These are phyloP conservation scores for Aeoliscus strigatus DNA, from an alignment of 2,797 vertebrate genomes.

Conservation along the genomic window DNA sequence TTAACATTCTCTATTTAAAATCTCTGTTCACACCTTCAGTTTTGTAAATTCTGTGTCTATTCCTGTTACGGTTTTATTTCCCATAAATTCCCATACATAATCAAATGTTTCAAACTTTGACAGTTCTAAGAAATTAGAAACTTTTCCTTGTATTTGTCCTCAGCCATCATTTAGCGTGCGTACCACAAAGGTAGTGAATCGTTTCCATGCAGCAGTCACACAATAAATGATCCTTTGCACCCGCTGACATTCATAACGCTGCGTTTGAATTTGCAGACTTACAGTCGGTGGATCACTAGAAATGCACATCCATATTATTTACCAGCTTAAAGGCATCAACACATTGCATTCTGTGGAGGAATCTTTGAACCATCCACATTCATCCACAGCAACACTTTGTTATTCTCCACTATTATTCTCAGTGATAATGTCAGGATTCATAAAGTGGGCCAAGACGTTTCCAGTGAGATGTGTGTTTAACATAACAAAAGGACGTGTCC, in stretches of 20 bases:
- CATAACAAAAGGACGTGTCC: constrained; percentile 71
- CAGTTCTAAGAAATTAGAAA: too few relatives aligned
- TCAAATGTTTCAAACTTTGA: too few relatives aligned
- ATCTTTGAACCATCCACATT: constrained; percentile 62
- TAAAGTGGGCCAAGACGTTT: constrained; percentile 60
- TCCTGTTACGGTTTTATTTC: too few relatives aligned
- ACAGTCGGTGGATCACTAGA: constrained; percentile 48
- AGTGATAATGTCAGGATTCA: constrained; percentile 60
- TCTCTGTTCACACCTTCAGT: too few relatives aligned
- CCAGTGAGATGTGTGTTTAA: constrained; percentile 60
- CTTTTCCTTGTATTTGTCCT: constrained; percentile 25
- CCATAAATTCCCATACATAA: too few relatives aligned
- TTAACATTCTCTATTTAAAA: too few relatives aligned
- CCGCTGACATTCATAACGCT: constrained; percentile 48
- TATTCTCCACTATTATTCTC: constrained; percentile 58
- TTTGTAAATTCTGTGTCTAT: too few relatives aligned
- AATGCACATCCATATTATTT: constrained; percentile 45
- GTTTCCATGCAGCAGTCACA: constrained; percentile 35
- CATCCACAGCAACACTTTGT: constrained; percentile 59
- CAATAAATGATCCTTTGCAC: constrained; percentile 36
- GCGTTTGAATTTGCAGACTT: constrained; percentile 51
- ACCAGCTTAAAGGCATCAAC: constrained; percentile 47
- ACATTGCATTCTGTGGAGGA: constrained; percentile 43
- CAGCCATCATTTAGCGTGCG: constrained; percentile 7
- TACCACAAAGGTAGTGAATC: constrained; percentile 23